A percentile compares a stretch with the other conserved stretches of the same genome.
These are phyloP conservation scores for Heliconius himera DNA, from an alignment of 1,140 invertebrate genomes.

Conservation along the genomic window DNA sequence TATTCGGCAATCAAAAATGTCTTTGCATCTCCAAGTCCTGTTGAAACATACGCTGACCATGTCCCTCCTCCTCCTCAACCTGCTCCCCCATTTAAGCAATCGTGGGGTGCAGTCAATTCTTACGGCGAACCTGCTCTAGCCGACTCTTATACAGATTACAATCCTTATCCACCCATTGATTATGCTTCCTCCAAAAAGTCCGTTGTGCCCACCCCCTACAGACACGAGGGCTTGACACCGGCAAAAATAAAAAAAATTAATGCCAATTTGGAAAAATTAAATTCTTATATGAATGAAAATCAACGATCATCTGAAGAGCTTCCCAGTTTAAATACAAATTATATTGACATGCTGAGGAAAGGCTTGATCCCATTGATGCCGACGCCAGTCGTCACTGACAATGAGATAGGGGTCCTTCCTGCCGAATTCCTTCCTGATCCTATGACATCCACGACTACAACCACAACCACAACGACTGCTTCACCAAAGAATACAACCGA, in stretches of 20 bases:
- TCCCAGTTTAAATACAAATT: slow-evolving; percentile 57
- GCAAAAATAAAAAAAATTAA: slow-evolving; percentile 74
- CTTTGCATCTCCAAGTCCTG: slow-evolving; percentile 50
- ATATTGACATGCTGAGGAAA: slow-evolving; percentile 58
- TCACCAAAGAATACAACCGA: slow-evolving; percentile 49
- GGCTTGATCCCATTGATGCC: slow-evolving; percentile 59
- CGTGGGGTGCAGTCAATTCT: slow-evolving; percentile 65
- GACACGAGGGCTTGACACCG: slow-evolving; percentile 55
- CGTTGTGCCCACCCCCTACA: slow-evolving; percentile 40
- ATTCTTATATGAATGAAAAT: slow-evolving; percentile 57
- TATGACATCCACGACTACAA: slow-evolving; percentile 43
- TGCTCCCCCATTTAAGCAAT: slow-evolving; percentile 61
- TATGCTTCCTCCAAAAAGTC: slow-evolving; percentile 60
- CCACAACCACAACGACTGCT: slow-evolving; percentile 51
- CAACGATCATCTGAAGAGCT: slow-evolving; percentile 65
- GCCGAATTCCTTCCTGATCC: slow-evolving; percentile 64
- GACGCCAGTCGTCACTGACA: slow-evolving; percentile 64
- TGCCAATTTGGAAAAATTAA: slow-evolving; percentile 63
- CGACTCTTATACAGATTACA: slow-evolving; percentile 63
- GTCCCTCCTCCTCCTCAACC: slow-evolving; percentile 62
- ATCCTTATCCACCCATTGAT: slow-evolving; percentile 56
- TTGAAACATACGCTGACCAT: slow-evolving; percentile 44
- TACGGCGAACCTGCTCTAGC: slow-evolving; percentile 67
- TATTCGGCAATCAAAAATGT: slow-evolving; percentile 69
- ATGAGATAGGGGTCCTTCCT: slow-evolving; percentile 71